Evolutionary conservation across 2,797 vertebrate species (phyloP), one percentile per base, ranked within the genome.

Genomic region (Setipinna tenuifilis): DNA sequence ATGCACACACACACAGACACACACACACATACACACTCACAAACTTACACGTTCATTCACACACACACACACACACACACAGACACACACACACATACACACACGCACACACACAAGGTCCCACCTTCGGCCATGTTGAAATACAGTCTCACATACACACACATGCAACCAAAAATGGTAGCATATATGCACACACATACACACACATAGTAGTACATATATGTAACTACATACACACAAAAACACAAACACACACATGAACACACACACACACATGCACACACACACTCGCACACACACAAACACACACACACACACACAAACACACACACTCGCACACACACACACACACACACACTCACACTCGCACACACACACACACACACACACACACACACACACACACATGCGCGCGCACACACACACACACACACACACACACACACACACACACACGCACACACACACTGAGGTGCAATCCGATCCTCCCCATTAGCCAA

Each of bases 321-420:
- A 28, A 10, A 71, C 25, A 31, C 25, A 31, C 25, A 62, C 61
- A 62, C n/a, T 10, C 0, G 19, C 61, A 61, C 62, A 65, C n/a
- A 65, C n/a, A 25, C n/a, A 65, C 4, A 25, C 61, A 65, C 61
- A 65, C 61, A n/a, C n/a, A n/a, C n/a, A n/a, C n/a, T n/a, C n/a
- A n/a, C n/a, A n/a, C n/a, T n/a, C n/a, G n/a, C n/a, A 65, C 61
- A 25, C 61, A 65, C 61, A 65, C n/a, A 65, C n/a, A 25, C n/a
- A 25, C n/a, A 25, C n/a, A 65, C 61, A 65, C n/a, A 65, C 61
- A 65, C 61, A 65, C 61, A 65, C n/a, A 25, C 61, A 61, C 61
- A 65, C n/a, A 65, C n/a, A 65, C 61, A 65, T 21, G 21, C 61
- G 23, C n/a, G 23, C 61, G 23, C 61, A 65, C 61, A 65, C n/a